phyloP scores from a whole-genome alignment of 2,113 vertebrate genomes.

The Sebastes schlegelii region DNA sequence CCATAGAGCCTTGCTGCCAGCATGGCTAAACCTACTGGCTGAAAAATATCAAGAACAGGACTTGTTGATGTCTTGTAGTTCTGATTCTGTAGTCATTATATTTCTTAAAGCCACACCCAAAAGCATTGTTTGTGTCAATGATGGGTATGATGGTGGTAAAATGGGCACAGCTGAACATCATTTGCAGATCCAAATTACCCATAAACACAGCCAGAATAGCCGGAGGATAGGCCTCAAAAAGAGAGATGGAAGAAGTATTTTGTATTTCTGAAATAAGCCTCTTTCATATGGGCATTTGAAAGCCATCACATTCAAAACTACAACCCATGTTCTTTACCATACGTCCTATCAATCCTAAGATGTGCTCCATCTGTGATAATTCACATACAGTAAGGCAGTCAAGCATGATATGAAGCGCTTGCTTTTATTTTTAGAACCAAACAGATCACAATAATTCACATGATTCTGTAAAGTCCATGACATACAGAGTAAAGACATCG shows the following conservation, averaged over 20 bases:
- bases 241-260: conserved; percentile 1
- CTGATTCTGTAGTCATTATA: conserved; percentile 20
- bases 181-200: conserved; percentile 39
- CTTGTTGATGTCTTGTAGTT: background rate
- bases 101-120: background rate
- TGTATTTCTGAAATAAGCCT: background rate
- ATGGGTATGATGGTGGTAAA: conserved; percentile 13
- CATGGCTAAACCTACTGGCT: background rate
- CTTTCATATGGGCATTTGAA: background rate
- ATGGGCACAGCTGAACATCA: conserved; percentile 41
- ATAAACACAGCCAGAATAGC: conserved; percentile 43
- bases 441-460: background rate
- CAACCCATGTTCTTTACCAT: background rate
- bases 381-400: background rate
- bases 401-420: background rate
- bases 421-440: background rate
- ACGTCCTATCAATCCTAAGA: no score
- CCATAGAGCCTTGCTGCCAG: no score
- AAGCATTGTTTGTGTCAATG: conserved; percentile 22
- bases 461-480: background rate
- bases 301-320: background rate
- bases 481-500: background rate
- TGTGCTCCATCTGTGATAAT: background rate
- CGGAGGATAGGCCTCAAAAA: conserved; percentile 2
- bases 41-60: background rate